Evolutionary conservation across 2,888 invertebrate species (phyloP).

Genomic region (Pegoplata infirma): DNA sequence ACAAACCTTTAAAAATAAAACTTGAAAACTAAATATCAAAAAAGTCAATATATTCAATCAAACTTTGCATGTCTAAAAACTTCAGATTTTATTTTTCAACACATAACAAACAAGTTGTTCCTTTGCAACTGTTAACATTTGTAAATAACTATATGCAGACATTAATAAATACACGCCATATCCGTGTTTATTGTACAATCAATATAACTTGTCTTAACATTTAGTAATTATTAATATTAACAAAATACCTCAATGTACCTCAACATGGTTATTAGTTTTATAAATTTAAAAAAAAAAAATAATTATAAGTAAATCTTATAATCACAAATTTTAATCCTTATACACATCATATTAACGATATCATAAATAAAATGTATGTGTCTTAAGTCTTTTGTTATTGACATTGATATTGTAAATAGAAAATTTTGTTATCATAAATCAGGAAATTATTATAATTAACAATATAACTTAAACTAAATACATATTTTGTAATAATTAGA

Average conservation of each 20-base stretch:
- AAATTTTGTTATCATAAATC: slow-evolving; percentile 12
- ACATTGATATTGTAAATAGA: not conserved
- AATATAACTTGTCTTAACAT: not conserved
- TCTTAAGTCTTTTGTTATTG: slow-evolving; percentile 21
- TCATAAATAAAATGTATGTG: not conserved
- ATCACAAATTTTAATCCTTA: not conserved
- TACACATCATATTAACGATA: not conserved
- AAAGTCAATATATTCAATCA: slow-evolving; percentile 5
- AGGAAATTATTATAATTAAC: slow-evolving; percentile 41
- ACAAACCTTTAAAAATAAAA: slow-evolving; percentile 29
- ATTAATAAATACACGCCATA: slow-evolving; percentile 36
- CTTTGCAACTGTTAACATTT: slow-evolving; percentile 35
- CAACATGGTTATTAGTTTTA: slow-evolving; percentile 11
- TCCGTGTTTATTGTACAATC: slow-evolving; percentile 45
- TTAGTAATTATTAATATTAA: slow-evolving; percentile 2
- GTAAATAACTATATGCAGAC: not conserved
- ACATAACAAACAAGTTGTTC: not conserved
- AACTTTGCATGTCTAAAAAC: slow-evolving; percentile 30
- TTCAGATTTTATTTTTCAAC: slow-evolving; percentile 3
- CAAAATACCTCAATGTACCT: slow-evolving; percentile 23
- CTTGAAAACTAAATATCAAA: not conserved
- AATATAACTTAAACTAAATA: slow-evolving; percentile 24
- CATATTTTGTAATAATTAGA: slow-evolving; percentile 41
- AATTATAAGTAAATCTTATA: not conserved
- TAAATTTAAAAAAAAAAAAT: not conserved